Conservation (phyloP, 2,113 vertebrate genomes). For the Columba livia region DNA sequence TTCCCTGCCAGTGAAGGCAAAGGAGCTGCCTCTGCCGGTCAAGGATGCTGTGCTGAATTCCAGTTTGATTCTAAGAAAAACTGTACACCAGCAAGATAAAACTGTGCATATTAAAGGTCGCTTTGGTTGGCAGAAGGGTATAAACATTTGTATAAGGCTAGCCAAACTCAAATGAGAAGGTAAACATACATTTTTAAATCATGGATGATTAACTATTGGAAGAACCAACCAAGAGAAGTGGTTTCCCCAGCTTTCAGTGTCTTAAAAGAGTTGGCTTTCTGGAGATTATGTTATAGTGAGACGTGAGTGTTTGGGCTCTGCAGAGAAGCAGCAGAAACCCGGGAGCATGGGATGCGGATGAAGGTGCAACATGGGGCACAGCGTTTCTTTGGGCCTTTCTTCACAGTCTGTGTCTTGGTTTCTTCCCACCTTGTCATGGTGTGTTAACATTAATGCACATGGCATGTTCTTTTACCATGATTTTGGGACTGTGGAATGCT, state of each 20-base stretch:
- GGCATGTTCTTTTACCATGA: accelerated
- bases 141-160: constrained; percentile 33
- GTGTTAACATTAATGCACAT: accelerated
- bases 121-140: constrained; percentile 9
- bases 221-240: constrained; percentile 1
- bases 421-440: neutral
- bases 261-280: neutral
- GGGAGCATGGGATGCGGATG: neutral
- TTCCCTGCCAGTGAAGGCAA: neutral
- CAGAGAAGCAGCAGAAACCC: neutral
- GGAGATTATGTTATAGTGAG: neutral
- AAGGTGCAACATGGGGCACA: accelerated
- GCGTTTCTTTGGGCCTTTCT: neutral
- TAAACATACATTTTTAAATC: constrained; percentile 39
- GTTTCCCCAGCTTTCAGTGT: neutral
- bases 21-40: neutral
- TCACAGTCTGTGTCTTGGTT: neutral
- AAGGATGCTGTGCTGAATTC: neutral
- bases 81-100: neutral
- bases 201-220: neutral
- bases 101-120: neutral
- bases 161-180: constrained; percentile 9
- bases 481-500: neutral
- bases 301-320: neutral
- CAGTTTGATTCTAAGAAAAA: neutral